phyloP scores from a whole-genome alignment of 2,888 invertebrate species.

The Agrilus mali region DNA sequence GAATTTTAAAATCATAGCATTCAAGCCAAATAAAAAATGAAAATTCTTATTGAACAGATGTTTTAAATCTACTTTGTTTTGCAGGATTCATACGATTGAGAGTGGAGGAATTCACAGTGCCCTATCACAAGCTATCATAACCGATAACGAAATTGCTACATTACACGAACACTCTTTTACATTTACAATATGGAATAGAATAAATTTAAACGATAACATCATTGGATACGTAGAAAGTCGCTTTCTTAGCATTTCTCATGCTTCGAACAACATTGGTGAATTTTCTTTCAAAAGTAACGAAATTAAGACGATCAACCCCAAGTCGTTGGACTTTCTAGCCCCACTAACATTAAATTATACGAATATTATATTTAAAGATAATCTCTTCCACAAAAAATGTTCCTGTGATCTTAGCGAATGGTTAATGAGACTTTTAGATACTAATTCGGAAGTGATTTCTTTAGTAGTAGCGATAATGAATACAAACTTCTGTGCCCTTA shows the following conservation, averaged over 20 bases:
- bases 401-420: constrained; percentile 48
- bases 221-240: constrained; percentile 44
- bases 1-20: too few relatives aligned
- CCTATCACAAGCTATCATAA: constrained; percentile 45
- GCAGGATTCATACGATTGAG: constrained; percentile 48
- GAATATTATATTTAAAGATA: constrained; percentile 40
- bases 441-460: constrained; percentile 27
- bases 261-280: constrained; percentile 19
- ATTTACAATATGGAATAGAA: constrained; percentile 51
- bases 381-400: constrained; percentile 51
- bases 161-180: constrained; percentile 47
- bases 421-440: constrained; percentile 39
- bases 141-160: constrained; percentile 46
- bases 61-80: constrained; percentile 26
- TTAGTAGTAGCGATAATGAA: constrained; percentile 35
- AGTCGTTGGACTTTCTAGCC: constrained; percentile 47
- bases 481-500: constrained; percentile 51
- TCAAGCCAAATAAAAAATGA: too few relatives aligned
- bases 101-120: constrained; percentile 52
- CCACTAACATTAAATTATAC: constrained; percentile 36
- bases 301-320: constrained; percentile 35
- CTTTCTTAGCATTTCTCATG: constrained; percentile 25
- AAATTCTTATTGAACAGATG: not conserved
- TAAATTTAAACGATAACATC: constrained; percentile 50
- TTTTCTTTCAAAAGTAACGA: constrained; percentile 47